These are phyloP conservation scores for Globodera rostochiensis DNA, from an alignment of 1,140 invertebrate genomes.

Conservation along the genomic window DNA sequence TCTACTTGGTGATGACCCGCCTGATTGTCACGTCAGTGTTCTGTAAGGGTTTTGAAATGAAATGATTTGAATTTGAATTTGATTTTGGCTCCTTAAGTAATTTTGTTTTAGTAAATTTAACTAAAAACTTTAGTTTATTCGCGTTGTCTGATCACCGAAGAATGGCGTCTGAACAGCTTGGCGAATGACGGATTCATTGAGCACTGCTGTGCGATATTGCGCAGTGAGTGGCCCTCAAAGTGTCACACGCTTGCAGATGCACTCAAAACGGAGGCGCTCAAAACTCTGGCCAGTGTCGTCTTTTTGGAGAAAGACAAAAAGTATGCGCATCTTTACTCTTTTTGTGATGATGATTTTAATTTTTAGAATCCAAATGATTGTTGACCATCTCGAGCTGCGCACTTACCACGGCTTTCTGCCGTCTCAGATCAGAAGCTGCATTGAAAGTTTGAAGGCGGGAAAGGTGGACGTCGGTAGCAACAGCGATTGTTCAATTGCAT, in stretches of 20 bases:
- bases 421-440: conserved; percentile 42
- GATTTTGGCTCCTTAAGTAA: neutral
- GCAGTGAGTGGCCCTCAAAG: conserved; percentile 32
- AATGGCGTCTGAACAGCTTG: conserved; percentile 49
- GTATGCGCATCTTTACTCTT: conserved; percentile 24
- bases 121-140: conserved; percentile 49
- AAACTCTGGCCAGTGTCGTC: conserved; percentile 56
- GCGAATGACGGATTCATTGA: conserved; percentile 50
- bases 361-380: conserved; percentile 47
- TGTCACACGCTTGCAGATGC: conserved; percentile 34
- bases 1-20: conserved; percentile 47
- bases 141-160: conserved; percentile 49
- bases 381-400: conserved; percentile 51
- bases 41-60: conserved; percentile 34
- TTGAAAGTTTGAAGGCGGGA: conserved; percentile 45
- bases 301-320: conserved; percentile 53
- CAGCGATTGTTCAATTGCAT: conserved; percentile 34
- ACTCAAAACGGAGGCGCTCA: conserved; percentile 54
- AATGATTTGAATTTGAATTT: neutral
- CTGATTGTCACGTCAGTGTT: conserved; percentile 54
- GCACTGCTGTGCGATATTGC: conserved; percentile 46
- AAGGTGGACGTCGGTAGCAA: conserved; percentile 30
- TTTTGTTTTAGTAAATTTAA: conserved; percentile 12
- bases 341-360: neutral
- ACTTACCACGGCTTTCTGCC: conserved; percentile 55